Base-by-base conservation (phyloP, 2,888 invertebrate species). In the Ectobius pallidus region DNA sequence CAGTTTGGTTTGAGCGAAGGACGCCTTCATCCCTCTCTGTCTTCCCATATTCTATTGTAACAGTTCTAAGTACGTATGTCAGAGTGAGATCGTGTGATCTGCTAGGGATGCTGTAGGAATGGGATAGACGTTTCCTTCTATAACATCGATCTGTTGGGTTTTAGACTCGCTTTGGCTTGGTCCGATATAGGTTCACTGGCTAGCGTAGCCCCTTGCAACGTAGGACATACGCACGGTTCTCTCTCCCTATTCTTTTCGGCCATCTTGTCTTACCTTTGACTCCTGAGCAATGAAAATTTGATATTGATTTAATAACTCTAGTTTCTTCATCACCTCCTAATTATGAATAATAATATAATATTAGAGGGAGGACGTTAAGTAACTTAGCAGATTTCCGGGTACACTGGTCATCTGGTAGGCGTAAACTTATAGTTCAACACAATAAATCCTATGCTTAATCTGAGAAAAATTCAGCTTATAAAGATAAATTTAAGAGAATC, bases 1-100 rank as follows among this genome's bases (percentile, higher is more conserved):
- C 72, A 72, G 72, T 72, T 72, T 69, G 62, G 72, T 72, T 69
- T 72, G 72, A 69, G 69, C 69, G 72, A 72, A 72, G 72, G 69
- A 69, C 34, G 30, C 69, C 69, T 49, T 72, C 72, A 72, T 22
- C 30, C 25, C 61, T 22, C 61, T 34, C 69, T 52, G 25, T 46
- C 49, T 44, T 32, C 69, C 62, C 32, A 16, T 25, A 30, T 44
- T 18, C 69, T 69, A 72, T 72, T 72, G 72, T 72, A 72, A 46
- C 72, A 72, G 69, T 49, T 63, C 69, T 69, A 72, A 72, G 44
- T 30, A 14, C 58, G 2, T 32, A 22, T 9, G 30, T 4, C 44
- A 65, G 46, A 20, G 22, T 44, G 65, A 46, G 65, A 27, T 14
- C 16, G 30, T 27, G 27, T 18, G 25, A 65, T 65, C 44, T n/a